phyloP scores from a whole-genome alignment of 2,888 invertebrate genomes.

The Ochropacha duplaris region DNA sequence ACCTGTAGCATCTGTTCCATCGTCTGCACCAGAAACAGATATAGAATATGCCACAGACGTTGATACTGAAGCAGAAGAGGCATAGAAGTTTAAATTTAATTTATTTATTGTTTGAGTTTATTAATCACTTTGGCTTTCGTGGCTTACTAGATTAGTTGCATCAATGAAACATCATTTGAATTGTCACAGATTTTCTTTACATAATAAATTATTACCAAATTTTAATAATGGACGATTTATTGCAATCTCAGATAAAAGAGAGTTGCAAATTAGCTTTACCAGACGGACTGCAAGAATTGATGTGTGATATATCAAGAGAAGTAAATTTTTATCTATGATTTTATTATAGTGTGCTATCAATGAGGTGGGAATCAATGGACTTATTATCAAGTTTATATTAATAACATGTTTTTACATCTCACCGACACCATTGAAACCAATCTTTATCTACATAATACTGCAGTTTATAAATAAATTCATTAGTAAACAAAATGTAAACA shows the following conservation, averaged over 20 bases:
- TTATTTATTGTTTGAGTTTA: background rate
- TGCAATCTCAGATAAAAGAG: slow-evolving; percentile 47
- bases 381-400: too few relatives aligned
- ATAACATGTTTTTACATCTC: too few relatives aligned
- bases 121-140: slow-evolving; percentile 5
- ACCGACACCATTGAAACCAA: too few relatives aligned
- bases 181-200: background rate
- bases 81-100: slow-evolving; percentile 10
- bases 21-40: slow-evolving; percentile 40
- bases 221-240: slow-evolving; percentile 44
- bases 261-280: slow-evolving; percentile 75
- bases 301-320: slow-evolving; percentile 89
- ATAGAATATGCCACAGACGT: slow-evolving; percentile 36
- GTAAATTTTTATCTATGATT: slow-evolving; percentile 55
- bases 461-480: too few relatives aligned
- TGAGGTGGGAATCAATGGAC: too few relatives aligned
- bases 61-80: slow-evolving; percentile 25
- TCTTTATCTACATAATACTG: too few relatives aligned
- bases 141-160: slow-evolving; percentile 25
- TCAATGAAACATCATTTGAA: background rate
- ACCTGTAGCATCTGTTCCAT: slow-evolving; percentile 32
- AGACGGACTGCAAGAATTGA: slow-evolving; percentile 86
- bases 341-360: too few relatives aligned
- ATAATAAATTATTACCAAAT: background rate
- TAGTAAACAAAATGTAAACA: too few relatives aligned